These are phyloP conservation scores for Hypanus sabinus DNA, from an alignment of 2,113 vertebrate species.

Conservation along the genomic window DNA sequence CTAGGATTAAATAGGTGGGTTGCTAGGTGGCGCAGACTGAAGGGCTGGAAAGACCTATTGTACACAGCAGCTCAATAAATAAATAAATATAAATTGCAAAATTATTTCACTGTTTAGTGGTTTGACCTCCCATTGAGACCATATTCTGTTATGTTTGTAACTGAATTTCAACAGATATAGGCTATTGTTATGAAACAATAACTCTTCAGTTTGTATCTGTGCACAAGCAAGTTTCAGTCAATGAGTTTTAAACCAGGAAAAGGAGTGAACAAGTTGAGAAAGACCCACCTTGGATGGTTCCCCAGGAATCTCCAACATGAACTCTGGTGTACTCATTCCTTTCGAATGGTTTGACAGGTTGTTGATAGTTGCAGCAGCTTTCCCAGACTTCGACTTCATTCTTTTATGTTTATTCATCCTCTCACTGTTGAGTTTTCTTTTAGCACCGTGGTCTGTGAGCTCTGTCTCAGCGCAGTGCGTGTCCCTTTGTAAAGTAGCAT, in stretches of 20 bases:
- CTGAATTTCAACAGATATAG: neutral
- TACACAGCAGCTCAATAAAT: no score
- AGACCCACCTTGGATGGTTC: conserved; percentile 22
- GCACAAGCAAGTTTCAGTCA: neutral
- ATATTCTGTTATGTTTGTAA: no score
- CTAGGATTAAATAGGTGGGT: no score
- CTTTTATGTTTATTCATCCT: neutral
- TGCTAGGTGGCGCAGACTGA: no score
- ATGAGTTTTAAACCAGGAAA: neutral
- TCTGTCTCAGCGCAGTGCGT: neutral
- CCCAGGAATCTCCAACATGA: neutral
- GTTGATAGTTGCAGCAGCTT: neutral
- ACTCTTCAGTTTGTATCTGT: neutral
- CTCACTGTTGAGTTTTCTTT: neutral
- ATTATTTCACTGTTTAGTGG: no score
- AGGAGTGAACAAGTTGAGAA: neutral
- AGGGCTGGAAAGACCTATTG: no score
- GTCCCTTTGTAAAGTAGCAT: neutral
- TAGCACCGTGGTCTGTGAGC: neutral
- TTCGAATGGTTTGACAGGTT: neutral
- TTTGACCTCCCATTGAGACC: no score
- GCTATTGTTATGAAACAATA: no score
- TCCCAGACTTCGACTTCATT: neutral
- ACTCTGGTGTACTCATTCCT: neutral
- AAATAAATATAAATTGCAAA: no score